Conservation (phyloP, 2,113 vertebrate genomes). For the Taurulus bubalis region DNA sequence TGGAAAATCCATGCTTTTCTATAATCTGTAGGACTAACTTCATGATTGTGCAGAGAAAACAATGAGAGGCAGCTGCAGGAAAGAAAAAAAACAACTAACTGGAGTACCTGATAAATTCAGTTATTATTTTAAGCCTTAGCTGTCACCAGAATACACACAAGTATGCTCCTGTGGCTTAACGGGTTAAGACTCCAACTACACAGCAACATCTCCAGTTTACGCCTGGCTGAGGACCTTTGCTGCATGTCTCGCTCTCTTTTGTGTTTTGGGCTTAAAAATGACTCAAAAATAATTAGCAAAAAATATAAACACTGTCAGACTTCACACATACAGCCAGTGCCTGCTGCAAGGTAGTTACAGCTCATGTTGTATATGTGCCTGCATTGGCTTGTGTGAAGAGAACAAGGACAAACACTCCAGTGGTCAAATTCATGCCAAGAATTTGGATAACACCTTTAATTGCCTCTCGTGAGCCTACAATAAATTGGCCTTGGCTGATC, state of each 20-base stretch:
- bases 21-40: neutral
- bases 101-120: neutral
- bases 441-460: slow-evolving; percentile 2
- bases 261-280: neutral
- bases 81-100: neutral
- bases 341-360: neutral
- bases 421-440: neutral
- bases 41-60: neutral
- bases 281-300: neutral
- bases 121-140: neutral
- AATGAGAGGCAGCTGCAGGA: neutral
- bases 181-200: neutral
- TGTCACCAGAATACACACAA: neutral
- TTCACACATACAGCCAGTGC: neutral
- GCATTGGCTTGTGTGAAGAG: neutral
- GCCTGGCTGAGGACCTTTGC: neutral
- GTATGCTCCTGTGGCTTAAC: neutral
- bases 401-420: neutral
- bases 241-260: neutral
- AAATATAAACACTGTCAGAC: neutral
- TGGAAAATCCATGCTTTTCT: neutral
- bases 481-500: slow-evolving; percentile 7
- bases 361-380: neutral
- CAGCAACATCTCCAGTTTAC: neutral
- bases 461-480: neutral